These are phyloP conservation scores for Serranus cabrilla DNA, from an alignment of 2,797 vertebrate species.

Conservation along the genomic window DNA sequence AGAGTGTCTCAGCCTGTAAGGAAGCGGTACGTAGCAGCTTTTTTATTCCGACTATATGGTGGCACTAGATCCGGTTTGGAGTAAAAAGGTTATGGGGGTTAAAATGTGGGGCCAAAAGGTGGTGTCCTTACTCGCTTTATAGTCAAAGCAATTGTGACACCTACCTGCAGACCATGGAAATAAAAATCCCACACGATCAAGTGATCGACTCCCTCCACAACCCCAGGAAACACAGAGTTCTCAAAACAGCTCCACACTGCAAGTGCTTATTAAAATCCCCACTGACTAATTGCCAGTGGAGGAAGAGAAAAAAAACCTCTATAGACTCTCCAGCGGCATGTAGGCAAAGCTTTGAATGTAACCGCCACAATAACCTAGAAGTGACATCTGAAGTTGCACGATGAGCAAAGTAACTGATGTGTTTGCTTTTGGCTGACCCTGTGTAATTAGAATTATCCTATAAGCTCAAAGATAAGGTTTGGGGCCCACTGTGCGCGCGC, in stretches of 20 bases:
- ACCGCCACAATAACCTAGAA: conserved; percentile 28
- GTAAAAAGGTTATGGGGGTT: conserved; percentile 85
- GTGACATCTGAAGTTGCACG: conserved; percentile 63
- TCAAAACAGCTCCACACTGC: conserved; percentile 32
- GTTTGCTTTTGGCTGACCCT: conserved; percentile 78
- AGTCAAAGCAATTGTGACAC: conserved; percentile 99
- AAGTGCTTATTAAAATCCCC: conserved; percentile 63
- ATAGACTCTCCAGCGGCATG: conserved; percentile 4
- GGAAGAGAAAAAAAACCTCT: not conserved
- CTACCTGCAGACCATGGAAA: conserved; percentile 97
- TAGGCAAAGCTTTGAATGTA: conserved; percentile 36
- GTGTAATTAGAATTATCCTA: conserved; percentile 74
- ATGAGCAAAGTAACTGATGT: conserved; percentile 62
- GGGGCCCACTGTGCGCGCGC: conserved; percentile 84
- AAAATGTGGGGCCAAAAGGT: conserved; percentile 87
- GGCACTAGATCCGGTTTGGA: conserved; percentile 91
- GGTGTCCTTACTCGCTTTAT: conserved; percentile 89
- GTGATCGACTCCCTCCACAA: conserved; percentile 34
- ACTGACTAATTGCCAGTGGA: conserved; percentile 36
- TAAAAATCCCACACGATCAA: conserved; percentile 73
- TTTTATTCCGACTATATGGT: conserved; percentile 85
- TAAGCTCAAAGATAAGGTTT: conserved; percentile 68
- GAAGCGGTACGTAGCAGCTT: conserved; percentile 85
- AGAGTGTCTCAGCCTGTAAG: conserved; percentile 71
- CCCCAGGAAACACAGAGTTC: conserved; percentile 18